Evolutionary conservation across 2,113 vertebrate species (phyloP), one percentile per base, ranked within the genome.

Genomic region (Loxodonta africana): DNA sequence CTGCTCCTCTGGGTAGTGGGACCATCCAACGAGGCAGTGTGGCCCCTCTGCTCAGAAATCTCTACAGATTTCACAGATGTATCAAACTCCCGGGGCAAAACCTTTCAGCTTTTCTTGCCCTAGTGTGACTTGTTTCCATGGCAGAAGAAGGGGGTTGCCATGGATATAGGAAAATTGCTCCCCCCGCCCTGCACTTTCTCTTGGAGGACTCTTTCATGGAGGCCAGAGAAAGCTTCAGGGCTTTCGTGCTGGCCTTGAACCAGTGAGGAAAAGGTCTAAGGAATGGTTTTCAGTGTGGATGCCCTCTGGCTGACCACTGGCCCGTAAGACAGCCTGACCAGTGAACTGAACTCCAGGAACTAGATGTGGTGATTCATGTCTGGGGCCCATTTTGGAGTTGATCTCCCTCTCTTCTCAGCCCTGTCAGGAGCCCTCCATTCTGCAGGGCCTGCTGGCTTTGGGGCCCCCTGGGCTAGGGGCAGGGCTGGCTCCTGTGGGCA

Each of bases 81-180:
- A 60, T 60, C 57, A 44, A 17, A 10, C n/a, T 87, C 41, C 46
- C 33, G 57, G 33, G 57, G 12, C 69, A 51, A 33, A 62, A 78
- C 57, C 60, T 67, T 95, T 76, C 62, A 51, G 51, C 30, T 37
- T 44, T 95, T 95, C 76, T 44, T 89, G 9, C 67, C 28, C 86
- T 83, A 14, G 33, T 11, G 1, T 85, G 20, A 80, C 25, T 83
- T 94, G 63, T 21, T 96, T 88, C 60, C 23, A 46, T 15, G 77
- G 74, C 26, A 12, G 23, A 51, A 21, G 51, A 71, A 83, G 46
- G 21, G 26, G 10, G 82, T 74, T 37, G 80, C 2, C 44, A 25
- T 78, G 48, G 33, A 46, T 89, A 18, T 14, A 25, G 62, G 44
- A 28, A 15, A 51, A 2, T 73, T 65, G 51, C 20, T 63, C 28